Conservation (phyloP, 2,113 vertebrate species). For the Ardeotis arabs region DNA sequence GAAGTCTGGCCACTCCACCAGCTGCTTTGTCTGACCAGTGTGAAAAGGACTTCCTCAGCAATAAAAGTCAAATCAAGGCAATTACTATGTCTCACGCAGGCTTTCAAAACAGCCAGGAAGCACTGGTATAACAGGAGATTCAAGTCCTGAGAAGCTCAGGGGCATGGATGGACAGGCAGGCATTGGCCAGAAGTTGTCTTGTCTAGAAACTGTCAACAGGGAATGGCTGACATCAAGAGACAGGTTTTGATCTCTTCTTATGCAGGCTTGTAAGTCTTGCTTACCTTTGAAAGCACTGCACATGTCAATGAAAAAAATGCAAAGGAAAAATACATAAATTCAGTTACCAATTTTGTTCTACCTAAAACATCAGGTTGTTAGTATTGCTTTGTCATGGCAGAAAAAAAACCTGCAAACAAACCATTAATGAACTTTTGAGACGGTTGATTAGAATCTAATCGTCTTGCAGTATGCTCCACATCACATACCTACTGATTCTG, state of each 20-base stretch:
- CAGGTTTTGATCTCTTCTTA: not conserved
- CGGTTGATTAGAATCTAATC: not conserved
- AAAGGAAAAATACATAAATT: not conserved
- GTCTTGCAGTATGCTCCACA: not conserved
- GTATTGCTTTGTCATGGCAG: not conserved
- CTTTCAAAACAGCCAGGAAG: not conserved
- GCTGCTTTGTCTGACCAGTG: not conserved
- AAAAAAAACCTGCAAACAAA: not conserved
- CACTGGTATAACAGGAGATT: not conserved
- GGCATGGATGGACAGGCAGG: not conserved
- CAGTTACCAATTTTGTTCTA: not conserved
- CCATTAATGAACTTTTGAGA: not conserved
- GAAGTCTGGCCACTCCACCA: not conserved
- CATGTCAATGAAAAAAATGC: not conserved
- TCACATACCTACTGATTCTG: not conserved
- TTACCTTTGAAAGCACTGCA: not conserved
- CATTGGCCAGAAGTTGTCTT: not conserved
- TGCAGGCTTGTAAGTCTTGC: not conserved
- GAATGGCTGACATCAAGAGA: not conserved
- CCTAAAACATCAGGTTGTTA: not conserved
- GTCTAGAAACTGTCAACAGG: not conserved
- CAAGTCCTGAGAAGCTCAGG: not conserved
- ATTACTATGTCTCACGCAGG: not conserved
- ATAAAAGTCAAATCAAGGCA: not conserved
- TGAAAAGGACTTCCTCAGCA: not conserved